Percentiles rank a stretch among this genome's conserved stretches.
phyloP scores from a whole-genome alignment of 2,888 invertebrate genomes.

The Lasioglossum figueresi region DNA sequence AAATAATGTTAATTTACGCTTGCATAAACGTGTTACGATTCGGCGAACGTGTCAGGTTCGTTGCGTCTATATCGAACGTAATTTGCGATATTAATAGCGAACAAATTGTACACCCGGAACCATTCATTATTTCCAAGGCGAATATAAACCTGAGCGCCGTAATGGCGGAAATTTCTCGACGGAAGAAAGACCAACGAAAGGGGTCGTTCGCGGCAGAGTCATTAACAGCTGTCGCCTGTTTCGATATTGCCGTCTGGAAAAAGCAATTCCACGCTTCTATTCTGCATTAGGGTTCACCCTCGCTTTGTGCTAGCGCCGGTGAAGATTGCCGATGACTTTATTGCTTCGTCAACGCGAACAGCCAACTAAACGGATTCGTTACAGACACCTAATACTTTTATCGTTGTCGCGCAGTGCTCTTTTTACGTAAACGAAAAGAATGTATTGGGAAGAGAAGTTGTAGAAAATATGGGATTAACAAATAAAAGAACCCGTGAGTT shows the following conservation, averaged over 20 bases:
- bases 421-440: not conserved
- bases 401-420: not conserved
- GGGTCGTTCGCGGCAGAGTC: constrained; percentile 46
- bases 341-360: constrained; percentile 35
- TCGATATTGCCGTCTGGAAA: constrained; percentile 30
- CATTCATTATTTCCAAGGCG: constrained; percentile 40
- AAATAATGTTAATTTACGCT: not conserved
- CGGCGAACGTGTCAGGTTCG: not conserved
- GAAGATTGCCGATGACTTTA: constrained; percentile 47
- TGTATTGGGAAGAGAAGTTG: not conserved
- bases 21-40: constrained; percentile 6
- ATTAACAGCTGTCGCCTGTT: constrained; percentile 57
- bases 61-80: constrained; percentile 11
- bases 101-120: constrained; percentile 23
- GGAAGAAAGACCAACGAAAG: constrained; percentile 36
- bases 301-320: constrained; percentile 24
- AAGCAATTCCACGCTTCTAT: constrained; percentile 37
- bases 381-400: not conserved
- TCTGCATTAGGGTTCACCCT: constrained; percentile 36
- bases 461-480: too few species aligned
- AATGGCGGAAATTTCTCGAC: constrained; percentile 33
- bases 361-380: not conserved
- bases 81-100: constrained; percentile 32
- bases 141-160: constrained; percentile 45
- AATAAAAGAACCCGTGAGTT: not conserved